Evolutionary conservation across 2,888 invertebrate species (phyloP).

Genomic region (Colostygia pectinataria): DNA sequence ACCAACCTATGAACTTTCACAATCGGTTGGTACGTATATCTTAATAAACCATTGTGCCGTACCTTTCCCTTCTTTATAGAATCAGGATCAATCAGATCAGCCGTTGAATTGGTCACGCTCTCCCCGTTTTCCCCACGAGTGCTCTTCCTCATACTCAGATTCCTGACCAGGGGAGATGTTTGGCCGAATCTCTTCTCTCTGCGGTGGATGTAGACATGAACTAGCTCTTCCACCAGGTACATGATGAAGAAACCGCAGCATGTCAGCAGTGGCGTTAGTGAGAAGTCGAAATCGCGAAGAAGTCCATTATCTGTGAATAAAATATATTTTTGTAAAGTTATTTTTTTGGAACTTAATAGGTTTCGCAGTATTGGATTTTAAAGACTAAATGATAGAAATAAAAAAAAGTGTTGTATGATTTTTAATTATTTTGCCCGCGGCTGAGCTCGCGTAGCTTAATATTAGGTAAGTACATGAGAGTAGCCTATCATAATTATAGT

Average conservation of each 20-base stretch:
- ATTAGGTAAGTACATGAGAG: no score
- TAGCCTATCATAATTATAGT: no score
- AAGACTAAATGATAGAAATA: no score
- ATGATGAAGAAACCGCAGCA: slow-evolving; percentile 90
- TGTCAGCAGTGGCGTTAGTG: slow-evolving; percentile 87
- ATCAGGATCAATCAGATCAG: slow-evolving; percentile 67
- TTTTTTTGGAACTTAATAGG: no score
- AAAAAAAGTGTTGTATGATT: no score
- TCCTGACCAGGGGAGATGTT: slow-evolving; percentile 63
- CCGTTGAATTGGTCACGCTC: slow-evolving; percentile 69
- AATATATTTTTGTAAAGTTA: background rate
- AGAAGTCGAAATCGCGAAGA: slow-evolving; percentile 82
- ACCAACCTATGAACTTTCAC: background rate
- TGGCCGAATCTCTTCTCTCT: slow-evolving; percentile 66
- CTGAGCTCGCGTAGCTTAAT: no score
- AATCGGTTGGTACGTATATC: background rate
- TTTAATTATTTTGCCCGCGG: no score
- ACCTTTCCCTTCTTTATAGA: slow-evolving; percentile 52
- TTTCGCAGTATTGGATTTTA: no score
- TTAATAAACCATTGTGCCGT: background rate
- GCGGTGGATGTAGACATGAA: slow-evolving; percentile 86
- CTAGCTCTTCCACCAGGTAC: slow-evolving; percentile 91
- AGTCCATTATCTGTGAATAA: slow-evolving; percentile 50
- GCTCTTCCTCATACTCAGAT: slow-evolving; percentile 70
- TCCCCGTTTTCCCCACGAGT: slow-evolving; percentile 47